A percentile compares a stretch with the other conserved stretches of the same genome.
Evolutionary conservation across 1,140 invertebrate genomes (phyloP).

Genomic region (Hyposmocoma kahamanoa): DNA sequence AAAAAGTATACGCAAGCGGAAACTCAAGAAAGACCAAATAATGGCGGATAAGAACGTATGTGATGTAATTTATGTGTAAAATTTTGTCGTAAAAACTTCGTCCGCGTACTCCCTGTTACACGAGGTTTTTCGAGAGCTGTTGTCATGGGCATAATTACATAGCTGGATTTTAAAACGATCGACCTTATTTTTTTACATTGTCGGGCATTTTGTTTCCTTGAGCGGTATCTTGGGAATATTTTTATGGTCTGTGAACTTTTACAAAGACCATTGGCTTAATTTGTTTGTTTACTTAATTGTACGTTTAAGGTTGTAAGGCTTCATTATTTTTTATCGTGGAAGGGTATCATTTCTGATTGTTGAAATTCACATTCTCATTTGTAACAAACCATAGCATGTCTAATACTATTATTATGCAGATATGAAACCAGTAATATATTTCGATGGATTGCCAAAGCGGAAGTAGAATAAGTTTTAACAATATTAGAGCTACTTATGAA

Average conservation of each 20-base stretch:
- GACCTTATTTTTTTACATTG: slow-evolving; percentile 1
- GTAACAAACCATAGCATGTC: too few relatives aligned
- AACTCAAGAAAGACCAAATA: slow-evolving; percentile 57
- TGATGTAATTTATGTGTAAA: slow-evolving; percentile 64
- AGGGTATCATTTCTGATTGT: too few relatives aligned
- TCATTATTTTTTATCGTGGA: too few relatives aligned
- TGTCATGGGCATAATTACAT: background rate
- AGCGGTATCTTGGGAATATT: background rate
- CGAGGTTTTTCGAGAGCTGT: slow-evolving; percentile 26
- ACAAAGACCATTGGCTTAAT: background rate
- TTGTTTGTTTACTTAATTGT: background rate
- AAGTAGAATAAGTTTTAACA: too few relatives aligned
- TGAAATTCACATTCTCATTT: too few relatives aligned
- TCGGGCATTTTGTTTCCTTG: background rate
- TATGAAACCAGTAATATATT: too few relatives aligned
- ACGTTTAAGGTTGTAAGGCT: too few relatives aligned
- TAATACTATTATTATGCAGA: too few relatives aligned
- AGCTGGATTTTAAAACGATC: background rate
- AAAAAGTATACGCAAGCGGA: slow-evolving; percentile 45
- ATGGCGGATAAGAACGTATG: slow-evolving; percentile 58
- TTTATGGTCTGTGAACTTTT: slow-evolving; percentile 1
- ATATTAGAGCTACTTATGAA: too few relatives aligned
- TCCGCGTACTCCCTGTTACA: slow-evolving; percentile 27
- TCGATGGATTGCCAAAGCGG: too few relatives aligned
- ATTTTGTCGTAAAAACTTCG: slow-evolving; percentile 56